These are phyloP conservation scores for Pogonus chalceus DNA, from an alignment of 1,140 invertebrate species.

Conservation along the genomic window DNA sequence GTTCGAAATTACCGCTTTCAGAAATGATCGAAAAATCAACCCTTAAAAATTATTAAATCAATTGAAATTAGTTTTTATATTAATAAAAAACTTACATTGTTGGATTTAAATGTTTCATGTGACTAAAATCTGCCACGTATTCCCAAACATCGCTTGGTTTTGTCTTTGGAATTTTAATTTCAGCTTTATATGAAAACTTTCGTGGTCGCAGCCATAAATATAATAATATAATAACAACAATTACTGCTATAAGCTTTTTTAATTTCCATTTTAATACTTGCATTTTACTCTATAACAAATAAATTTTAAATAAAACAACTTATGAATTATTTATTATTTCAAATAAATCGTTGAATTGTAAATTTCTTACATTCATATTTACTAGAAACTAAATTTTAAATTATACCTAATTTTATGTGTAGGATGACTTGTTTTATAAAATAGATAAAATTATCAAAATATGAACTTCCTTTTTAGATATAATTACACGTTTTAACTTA, in stretches of 20 bases:
- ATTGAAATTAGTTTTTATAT: not conserved
- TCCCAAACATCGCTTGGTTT: slow-evolving; percentile 49
- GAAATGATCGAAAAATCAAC: slow-evolving; percentile 44
- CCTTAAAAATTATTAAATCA: slow-evolving; percentile 30
- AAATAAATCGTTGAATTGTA: too few species aligned
- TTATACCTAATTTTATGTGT: too few species aligned
- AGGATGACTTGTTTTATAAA: too few species aligned
- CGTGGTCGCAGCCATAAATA: not conserved
- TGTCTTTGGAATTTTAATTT: slow-evolving; percentile 25
- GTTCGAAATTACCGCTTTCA: slow-evolving; percentile 48
- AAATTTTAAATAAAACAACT: not conserved
- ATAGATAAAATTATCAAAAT: too few species aligned
- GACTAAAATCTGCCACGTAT: slow-evolving; percentile 55
- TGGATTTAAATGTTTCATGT: slow-evolving; percentile 52
- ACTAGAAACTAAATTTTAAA: too few species aligned
- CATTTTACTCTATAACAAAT: not conserved
- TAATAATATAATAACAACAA: not conserved
- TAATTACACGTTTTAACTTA: too few species aligned
- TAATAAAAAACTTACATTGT: slow-evolving; percentile 44
- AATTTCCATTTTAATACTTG: slow-evolving; percentile 1
- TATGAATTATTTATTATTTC: not conserved
- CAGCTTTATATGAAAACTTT: not conserved
- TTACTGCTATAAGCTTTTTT: not conserved
- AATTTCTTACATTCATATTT: too few species aligned
- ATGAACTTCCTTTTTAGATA: too few species aligned